Evolutionary conservation across 2,797 vertebrate genomes (phyloP).

Genomic region (Astyanax mexicanus): DNA sequence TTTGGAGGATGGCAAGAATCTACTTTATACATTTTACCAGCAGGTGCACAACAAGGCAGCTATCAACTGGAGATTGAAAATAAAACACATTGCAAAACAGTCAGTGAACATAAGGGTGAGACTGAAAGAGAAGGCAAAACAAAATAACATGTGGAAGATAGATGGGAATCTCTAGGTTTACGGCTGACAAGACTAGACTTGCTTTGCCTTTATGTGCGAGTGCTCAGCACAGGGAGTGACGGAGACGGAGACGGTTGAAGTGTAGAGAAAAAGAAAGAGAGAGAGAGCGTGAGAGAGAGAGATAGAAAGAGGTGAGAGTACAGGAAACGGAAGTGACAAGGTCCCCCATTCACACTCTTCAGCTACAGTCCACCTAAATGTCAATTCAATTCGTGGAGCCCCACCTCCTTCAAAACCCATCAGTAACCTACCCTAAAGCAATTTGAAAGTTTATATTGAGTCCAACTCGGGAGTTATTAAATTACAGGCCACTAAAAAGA

Average conservation of each 20-base stretch:
- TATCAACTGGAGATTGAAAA: too few species aligned
- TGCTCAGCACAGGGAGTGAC: background rate
- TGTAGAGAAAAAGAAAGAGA: slow-evolving; percentile 33
- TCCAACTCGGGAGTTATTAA: background rate
- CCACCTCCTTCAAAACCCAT: background rate
- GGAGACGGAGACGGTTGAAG: slow-evolving; percentile 4
- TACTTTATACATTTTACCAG: too few species aligned
- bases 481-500: too few species aligned
- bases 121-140: slow-evolving; percentile 10
- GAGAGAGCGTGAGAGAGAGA: slow-evolving; percentile 5
- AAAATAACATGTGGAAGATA: background rate
- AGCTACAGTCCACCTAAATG: slow-evolving; percentile 56
- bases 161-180: slow-evolving; percentile 19
- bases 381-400: background rate
- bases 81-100: too few species aligned
- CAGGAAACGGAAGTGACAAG: slow-evolving; percentile 79
- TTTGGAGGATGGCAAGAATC: too few species aligned
- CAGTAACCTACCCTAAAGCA: background rate
- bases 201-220: slow-evolving; percentile 36
- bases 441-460: background rate
- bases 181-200: slow-evolving; percentile 50
- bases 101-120: background rate
- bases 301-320: slow-evolving; percentile 27
- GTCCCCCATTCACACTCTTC: slow-evolving; percentile 67
- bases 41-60: too few species aligned